Conservation (phyloP, 2,113 vertebrate species). For the Python bivittatus region DNA sequence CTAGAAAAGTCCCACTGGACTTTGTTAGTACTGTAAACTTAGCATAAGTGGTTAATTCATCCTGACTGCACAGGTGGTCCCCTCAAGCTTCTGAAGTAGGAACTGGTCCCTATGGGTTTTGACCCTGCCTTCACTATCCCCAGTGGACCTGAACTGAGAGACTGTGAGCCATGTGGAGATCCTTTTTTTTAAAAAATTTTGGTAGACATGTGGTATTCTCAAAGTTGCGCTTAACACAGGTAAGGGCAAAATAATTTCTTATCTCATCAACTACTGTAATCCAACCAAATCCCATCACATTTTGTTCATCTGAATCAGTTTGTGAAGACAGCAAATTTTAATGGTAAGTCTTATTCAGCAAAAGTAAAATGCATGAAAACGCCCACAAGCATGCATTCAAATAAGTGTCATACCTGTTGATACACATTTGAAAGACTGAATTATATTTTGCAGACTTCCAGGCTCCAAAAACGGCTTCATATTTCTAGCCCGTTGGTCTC, state of each 20-base stretch:
- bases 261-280: not conserved
- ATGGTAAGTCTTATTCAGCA: not conserved
- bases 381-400: not conserved
- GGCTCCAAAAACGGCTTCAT: not conserved
- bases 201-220: not conserved
- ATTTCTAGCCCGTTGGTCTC: not conserved
- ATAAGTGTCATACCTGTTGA: not conserved
- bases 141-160: not conserved
- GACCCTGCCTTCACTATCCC: not conserved
- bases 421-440: not conserved
- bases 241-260: not conserved
- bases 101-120: not conserved
- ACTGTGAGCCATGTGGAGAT: not conserved
- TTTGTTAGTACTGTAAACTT: no score
- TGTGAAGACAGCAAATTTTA: not conserved
- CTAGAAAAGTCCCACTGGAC: no score
- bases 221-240: not conserved
- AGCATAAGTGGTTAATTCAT: no score
- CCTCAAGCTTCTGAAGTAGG: not conserved
- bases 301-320: not conserved
- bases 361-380: not conserved
- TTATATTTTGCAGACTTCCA: constrained; percentile 10
- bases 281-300: not conserved
- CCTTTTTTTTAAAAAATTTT: not conserved
- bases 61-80: not conserved